A percentile compares a stretch with the other conserved stretches of the same genome.
phyloP scores from a whole-genome alignment of 2,113 vertebrate species.

The Lasiurus cinereus region DNA sequence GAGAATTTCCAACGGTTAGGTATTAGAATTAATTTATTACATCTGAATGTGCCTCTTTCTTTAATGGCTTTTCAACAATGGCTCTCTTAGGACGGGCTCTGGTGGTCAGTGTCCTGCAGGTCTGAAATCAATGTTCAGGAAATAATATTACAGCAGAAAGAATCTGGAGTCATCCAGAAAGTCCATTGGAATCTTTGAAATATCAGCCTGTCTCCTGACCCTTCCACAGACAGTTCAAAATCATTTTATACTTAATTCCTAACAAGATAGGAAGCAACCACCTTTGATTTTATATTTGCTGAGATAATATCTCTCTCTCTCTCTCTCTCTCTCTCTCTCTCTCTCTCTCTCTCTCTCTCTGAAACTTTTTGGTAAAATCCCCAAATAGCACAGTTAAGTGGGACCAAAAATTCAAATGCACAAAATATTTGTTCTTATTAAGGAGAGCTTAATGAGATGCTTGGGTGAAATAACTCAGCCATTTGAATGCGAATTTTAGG shows the following conservation, averaged over 20 bases:
- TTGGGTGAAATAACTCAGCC: background rate
- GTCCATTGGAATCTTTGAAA: background rate
- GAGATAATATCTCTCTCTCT: too few species aligned
- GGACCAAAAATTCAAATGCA: background rate
- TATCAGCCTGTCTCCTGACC: background rate
- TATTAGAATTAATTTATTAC: slow-evolving; percentile 19
- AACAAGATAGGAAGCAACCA: background rate
- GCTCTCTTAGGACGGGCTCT: background rate
- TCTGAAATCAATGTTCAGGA: slow-evolving; percentile 19
- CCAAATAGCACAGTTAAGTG: background rate
- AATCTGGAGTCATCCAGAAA: background rate
- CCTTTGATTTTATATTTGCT: background rate
- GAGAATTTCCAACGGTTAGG: background rate
- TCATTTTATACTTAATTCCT: background rate
- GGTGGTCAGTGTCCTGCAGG: background rate
- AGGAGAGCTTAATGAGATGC: background rate
- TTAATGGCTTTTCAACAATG: background rate
- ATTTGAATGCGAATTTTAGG: background rate
- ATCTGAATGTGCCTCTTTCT: slow-evolving; percentile 7
- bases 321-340: too few species aligned
- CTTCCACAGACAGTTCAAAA: background rate
- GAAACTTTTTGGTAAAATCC: background rate
- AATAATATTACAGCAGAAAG: background rate
- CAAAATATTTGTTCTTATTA: background rate
- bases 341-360: too few species aligned